Evolutionary conservation across 1,140 invertebrate species (phyloP), one percentile per base, ranked within the genome.

Genomic region (Atta colombica): DNA sequence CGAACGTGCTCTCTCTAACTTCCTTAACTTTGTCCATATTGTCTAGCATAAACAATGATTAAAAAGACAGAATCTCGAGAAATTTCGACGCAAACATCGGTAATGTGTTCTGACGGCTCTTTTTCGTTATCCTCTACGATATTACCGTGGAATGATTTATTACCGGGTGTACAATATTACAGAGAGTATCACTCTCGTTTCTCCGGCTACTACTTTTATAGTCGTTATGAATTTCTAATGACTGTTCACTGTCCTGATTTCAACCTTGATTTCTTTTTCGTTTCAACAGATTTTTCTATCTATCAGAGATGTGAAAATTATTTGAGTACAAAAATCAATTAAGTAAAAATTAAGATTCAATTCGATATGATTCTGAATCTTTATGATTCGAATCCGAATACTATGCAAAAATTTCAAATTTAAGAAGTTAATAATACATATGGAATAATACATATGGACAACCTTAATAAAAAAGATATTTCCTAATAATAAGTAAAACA

Each of bases 111-210:
- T 21, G 16, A 45, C 61, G n/a, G 8, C 31, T n/a, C 35, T 51
- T 63, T 68, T 71, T 39, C 68, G 65, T 86, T 63, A 21, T 63
- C 21, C 69, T 84, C 55, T 8, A 51, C 65, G 35, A 86, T 86
- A 81, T 81, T 81, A 86, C 51, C 25, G 51, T 45, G 28, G 45
- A 80, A 81, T 63, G 25, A 55, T 81, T 86, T 81, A 86, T 86
- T 69, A 81, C 55, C 53, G 39, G 16, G 39, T 49, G 69, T 84
- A 55, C 58, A 35, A 84, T 75, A 84, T 75, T 74, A 55, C 65
- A 39, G 31, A 31, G 31, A 31, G 16, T 28, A 18, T 66, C 77
- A 61, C 3, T 25, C 85, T 74, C 77, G 12, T 65, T 71, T 81
- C 77, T 53, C 31, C 12, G 58, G 28, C 77, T 63, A 49, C 18